Evolutionary conservation across 2,888 invertebrate species (phyloP).

Genomic region (Tipula confusa): DNA sequence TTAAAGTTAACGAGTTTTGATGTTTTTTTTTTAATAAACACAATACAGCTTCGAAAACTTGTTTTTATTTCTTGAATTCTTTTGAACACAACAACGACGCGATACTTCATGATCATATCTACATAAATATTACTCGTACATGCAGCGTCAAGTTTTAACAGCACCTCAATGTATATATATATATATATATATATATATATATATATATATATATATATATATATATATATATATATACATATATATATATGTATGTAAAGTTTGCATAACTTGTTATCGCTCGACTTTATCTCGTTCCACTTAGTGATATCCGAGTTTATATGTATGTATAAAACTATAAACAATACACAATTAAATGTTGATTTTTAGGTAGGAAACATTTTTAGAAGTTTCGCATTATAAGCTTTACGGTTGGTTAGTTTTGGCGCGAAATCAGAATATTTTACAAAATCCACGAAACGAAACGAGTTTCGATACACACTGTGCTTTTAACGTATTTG

Average conservation of each 20-base stretch:
- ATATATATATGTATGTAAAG: no score
- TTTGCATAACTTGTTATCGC: slow-evolving; percentile 12
- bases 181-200: no score
- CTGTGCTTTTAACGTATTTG: background rate
- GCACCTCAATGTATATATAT: no score
- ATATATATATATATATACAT: no score
- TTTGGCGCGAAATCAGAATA: background rate
- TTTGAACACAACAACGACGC: background rate
- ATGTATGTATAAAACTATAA: no score
- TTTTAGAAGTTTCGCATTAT: background rate
- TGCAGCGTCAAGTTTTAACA: background rate
- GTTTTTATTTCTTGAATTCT: background rate
- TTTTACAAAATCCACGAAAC: background rate
- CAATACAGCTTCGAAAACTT: background rate
- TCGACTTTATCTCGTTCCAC: background rate
- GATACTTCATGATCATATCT: background rate
- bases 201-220: no score
- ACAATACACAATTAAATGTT: background rate
- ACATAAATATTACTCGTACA: background rate
- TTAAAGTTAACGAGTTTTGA: background rate
- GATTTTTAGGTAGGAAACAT: background rate
- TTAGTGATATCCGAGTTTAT: background rate
- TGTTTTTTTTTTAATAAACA: background rate
- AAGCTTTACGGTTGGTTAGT: background rate
- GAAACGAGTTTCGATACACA: background rate